phyloP scores from a whole-genome alignment of 2,113 vertebrate species.

The Anarrhichthys ocellatus region DNA sequence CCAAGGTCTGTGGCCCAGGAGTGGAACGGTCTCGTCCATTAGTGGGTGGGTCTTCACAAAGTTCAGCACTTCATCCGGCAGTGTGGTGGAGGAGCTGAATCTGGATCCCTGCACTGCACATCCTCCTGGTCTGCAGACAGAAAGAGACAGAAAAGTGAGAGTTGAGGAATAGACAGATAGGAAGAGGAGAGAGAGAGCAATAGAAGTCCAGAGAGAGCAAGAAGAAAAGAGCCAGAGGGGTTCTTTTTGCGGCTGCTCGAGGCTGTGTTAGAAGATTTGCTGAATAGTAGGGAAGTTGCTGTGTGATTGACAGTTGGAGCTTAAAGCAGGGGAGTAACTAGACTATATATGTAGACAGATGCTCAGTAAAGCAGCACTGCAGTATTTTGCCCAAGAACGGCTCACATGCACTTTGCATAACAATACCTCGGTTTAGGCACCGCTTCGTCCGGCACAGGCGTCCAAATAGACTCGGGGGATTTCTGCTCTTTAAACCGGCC shows the following conservation, averaged over 20 bases:
- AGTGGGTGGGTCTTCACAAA: slow-evolving; percentile 97
- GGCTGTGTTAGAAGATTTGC: slow-evolving; percentile 57
- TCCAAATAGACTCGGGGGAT: slow-evolving; percentile 96
- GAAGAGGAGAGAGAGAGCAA: background rate
- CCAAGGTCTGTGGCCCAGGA: slow-evolving; percentile 91
- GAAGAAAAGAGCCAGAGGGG: slow-evolving; percentile 31
- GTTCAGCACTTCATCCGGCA: slow-evolving; percentile 95
- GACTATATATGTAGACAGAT: slow-evolving; percentile 47
- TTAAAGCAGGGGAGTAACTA: slow-evolving; percentile 34
- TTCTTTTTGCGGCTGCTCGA: slow-evolving; percentile 30
- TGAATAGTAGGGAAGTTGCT: slow-evolving; percentile 50
- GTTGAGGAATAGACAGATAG: background rate
- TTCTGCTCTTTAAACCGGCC: slow-evolving; percentile 98
- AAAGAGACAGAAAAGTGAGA: slow-evolving; percentile 4
- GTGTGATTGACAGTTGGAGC: slow-evolving; percentile 53
- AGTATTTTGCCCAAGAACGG: slow-evolving; percentile 40
- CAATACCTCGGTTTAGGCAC: slow-evolving; percentile 93
- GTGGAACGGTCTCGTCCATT: slow-evolving; percentile 95
- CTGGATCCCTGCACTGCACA: slow-evolving; percentile 90
- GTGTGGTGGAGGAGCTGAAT: slow-evolving; percentile 92
- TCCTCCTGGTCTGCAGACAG: slow-evolving; percentile 88
- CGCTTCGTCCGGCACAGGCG: slow-evolving; percentile 91
- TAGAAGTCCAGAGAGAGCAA: slow-evolving; percentile 23
- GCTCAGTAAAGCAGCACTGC: slow-evolving; percentile 56
- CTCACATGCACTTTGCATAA: slow-evolving; percentile 50